Evolutionary conservation across 2,888 invertebrate genomes (phyloP), one percentile per base, ranked within the genome.

Genomic region (Athalia cordata): DNA sequence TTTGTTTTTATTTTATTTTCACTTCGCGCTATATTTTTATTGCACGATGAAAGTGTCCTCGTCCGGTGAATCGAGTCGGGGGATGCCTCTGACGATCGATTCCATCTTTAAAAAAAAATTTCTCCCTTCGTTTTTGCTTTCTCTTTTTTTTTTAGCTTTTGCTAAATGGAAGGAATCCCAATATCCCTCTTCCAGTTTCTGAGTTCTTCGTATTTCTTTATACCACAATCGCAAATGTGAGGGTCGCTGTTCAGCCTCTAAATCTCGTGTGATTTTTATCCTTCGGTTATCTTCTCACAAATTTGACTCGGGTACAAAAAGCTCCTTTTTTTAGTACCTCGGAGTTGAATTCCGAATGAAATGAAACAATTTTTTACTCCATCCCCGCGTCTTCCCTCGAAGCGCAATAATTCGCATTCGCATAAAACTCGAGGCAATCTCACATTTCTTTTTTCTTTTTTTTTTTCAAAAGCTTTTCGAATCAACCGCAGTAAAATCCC

Each of bases 61-160:
- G 72, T 72, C 45, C 72, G 59, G 59, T 59, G 72, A 72, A 72
- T 57, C 72, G 72, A 59, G 11, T 8, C 13, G 59, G n/a, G 52
- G 59, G 47, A 72, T 72, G 15, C 59, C 59, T 72, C 59, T 13
- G 72, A 59, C 57, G 47, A 59, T 59, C 47, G 72, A 59, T 72
- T 72, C 43, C 52, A 59, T 72, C 72, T 57, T 59, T 59, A 45
- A 72, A 72, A 72, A 29, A 29, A 29, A 29, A 29, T 1, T 29
- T 29, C 29, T 29, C 29, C 29, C 29, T 29, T 2, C 2, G 0
- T 29, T 29, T 29, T 29, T 29, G 57, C 72, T 57, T 72, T 72
- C 29, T 52, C 29, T 52, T 15, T 57, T 13, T 13, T 59, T 3
- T 11, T n/a, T 57, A 59, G 72, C 47, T 59, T 15, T 59, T 45